Evolutionary conservation across 2,113 vertebrate species (phyloP), one percentile per base, ranked within the genome.

Genomic region (Nannobrachium achirus): DNA sequence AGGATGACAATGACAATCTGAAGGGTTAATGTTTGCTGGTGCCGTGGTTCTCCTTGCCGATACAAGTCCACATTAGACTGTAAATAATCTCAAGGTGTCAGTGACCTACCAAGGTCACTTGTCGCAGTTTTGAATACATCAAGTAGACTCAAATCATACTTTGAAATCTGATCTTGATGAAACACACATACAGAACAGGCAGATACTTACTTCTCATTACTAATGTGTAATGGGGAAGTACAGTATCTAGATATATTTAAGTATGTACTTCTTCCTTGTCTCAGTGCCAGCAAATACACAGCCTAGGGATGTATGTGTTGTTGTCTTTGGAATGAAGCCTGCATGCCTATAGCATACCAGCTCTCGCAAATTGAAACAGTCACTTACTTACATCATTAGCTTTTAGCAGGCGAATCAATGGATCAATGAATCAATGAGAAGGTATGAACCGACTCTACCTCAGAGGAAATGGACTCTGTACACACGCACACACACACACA

Each of bases 361-460:
- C 64, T 50, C 73, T 20, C 8, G 19, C 88, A 82, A 90, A 92
- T 89, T 75, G 82, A 82, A 88, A 81, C 79, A 88, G 80, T 89
- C 90, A 90, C 89, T 92, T 91, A 90, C 84, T 87, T 85, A 84
- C 82, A 89, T 92, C 89, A 92, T 92, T 92, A 92, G 87, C 89
- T 92, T 91, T 91, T 89, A 92, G 86, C 86, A 65, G 73, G 72
- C 79, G 65, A 88, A 87, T 93, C 92, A 92, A 91, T 93, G 82
- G 83, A 91, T 92, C 91, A 90, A 90, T 91, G 81, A 87, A 86
- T 91, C 88, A 87, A 89, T 93, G 80, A 70, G 81, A 86, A 91
- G 82, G 86, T 88, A 89, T 82, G 88, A 92, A 91, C 86, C 79
- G 80, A 87, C 83, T 90, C 76, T 16, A 46, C 75, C 82, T 74